phyloP scores from a whole-genome alignment of 2,797 vertebrate genomes.

The Poecilia velifera region DNA sequence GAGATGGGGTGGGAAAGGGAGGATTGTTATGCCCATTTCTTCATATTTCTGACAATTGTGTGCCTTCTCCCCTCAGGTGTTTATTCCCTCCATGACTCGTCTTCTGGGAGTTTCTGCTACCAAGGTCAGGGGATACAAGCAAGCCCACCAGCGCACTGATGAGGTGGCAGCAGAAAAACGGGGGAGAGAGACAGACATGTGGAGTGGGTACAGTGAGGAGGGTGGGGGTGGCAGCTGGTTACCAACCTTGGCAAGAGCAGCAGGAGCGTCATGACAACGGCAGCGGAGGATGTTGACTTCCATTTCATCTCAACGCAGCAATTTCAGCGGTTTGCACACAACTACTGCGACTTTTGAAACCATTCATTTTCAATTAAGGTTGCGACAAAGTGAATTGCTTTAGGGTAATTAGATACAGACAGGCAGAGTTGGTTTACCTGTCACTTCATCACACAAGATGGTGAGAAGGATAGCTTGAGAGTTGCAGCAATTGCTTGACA shows the following conservation, averaged over 20 bases:
- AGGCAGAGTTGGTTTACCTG: constrained; percentile 81
- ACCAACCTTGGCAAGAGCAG: constrained; percentile 53
- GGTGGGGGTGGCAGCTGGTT: constrained; percentile 72
- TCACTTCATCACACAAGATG: constrained; percentile 56
- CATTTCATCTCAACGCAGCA: constrained; percentile 87
- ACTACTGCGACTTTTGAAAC: constrained; percentile 74
- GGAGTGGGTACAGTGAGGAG: constrained; percentile 55
- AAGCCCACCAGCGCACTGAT: constrained; percentile 96
- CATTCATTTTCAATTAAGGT: constrained; percentile 98
- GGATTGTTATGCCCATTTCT: constrained; percentile 58
- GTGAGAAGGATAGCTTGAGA: not conserved
- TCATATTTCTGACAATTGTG: constrained; percentile 66
- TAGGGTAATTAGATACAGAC: constrained; percentile 85
- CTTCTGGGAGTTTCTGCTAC: constrained; percentile 90
- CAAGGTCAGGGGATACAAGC: constrained; percentile 99
- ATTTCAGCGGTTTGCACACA: constrained; percentile 86
- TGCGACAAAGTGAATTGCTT: constrained; percentile 89
- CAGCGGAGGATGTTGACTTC: constrained; percentile 75
- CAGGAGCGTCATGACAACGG: constrained; percentile 31
- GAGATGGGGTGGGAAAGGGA: constrained; percentile 1
- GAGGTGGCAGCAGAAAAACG: constrained; percentile 73
- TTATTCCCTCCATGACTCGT: constrained; percentile 64
- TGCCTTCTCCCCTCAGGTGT: constrained; percentile 68
- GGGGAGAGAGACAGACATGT: constrained; percentile 48
- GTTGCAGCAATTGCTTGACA: not conserved